Evolutionary conservation across 2,888 invertebrate genomes (phyloP), one percentile per base, ranked within the genome.

Genomic region (Fragum whitleyi): DNA sequence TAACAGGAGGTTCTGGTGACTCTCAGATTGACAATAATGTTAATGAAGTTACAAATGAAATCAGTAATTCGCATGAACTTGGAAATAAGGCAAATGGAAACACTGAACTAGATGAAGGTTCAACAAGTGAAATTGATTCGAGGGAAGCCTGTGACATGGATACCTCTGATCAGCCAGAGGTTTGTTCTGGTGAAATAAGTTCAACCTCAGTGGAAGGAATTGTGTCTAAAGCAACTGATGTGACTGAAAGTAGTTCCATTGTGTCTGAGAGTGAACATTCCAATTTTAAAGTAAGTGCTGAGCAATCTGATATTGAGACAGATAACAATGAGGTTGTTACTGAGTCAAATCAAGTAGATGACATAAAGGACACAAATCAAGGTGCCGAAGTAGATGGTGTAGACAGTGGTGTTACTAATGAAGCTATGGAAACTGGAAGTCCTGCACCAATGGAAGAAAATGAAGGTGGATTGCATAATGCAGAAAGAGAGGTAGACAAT

Each of bases 151-250:
- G 47, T 47, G 47, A 47, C 7, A 47, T 47, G 47, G 47, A 47
- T n/a, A 47, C 32, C 16, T 32, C 32, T 61, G 61, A 32, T 2
- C 32, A 61, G 19, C 2, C 32, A 32, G 32, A 61, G 26, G 61
- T 32, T n/a, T 6, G 61, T 61, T 61, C 61, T 29, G 61, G 61
- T 29, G 61, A 61, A n/a, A 29, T 61, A 16, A 61, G 28, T n/a
- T 61, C 61, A 2, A 61, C 61, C 19, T 61, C 61, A 2, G 16
- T 19, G 11, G 59, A 59, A 61, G n/a, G 19, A 16, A 29, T 32
- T 47, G 14, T 14, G 14, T 47, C 47, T 47, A 3, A 47, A 19
- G 47, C 7, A 5, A 14, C 47, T 47, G 16, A 2, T 14, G 47
- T 9, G 3, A 3, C 5, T 14, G 47, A n/a, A n/a, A 47, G 14